A percentile compares a stretch with the other conserved stretches of the same genome.
These are phyloP conservation scores for Xestia rhomboidea DNA, from an alignment of 2,888 invertebrate genomes.

Conservation along the genomic window DNA sequence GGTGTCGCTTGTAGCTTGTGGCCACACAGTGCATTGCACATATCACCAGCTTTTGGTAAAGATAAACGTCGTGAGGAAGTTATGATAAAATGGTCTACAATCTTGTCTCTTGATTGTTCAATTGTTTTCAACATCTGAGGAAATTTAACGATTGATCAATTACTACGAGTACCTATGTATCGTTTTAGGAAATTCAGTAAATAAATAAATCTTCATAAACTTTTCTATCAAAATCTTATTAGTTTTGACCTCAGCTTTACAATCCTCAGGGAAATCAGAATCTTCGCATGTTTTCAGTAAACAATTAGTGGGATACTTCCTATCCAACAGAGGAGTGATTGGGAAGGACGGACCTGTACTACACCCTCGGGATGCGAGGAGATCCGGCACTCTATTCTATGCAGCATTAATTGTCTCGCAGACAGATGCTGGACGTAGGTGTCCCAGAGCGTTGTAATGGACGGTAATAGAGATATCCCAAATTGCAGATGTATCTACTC, in stretches of 20 bases:
- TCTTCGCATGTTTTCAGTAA: conserved; percentile 41
- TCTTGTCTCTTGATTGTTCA: neutral
- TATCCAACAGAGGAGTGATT: conserved; percentile 17
- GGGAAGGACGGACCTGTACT: conserved; percentile 5
- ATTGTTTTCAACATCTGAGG: neutral
- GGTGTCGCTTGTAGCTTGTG: neutral
- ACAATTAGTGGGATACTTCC: conserved; percentile 37
- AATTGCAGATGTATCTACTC: neutral
- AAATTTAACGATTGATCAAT: no score
- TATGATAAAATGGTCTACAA: neutral
- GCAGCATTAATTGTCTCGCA: conserved; percentile 18
- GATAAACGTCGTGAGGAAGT: neutral
- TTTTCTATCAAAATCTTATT: conserved; percentile 12
- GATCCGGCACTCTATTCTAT: conserved; percentile 14
- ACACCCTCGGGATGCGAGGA: conserved; percentile 6
- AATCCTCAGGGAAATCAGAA: conserved; percentile 35
- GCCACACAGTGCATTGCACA: neutral
- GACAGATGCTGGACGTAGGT: neutral
- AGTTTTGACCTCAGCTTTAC: conserved; percentile 18
- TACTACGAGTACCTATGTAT: no score
- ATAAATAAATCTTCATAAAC: conserved; percentile 12
- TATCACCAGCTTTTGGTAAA: neutral
- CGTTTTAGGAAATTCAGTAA: neutral
- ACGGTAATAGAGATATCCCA: neutral
- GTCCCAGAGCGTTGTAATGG: neutral